Conservation (phyloP, 1,140 invertebrate species). For the Camponotus pennsylvanicus region DNA sequence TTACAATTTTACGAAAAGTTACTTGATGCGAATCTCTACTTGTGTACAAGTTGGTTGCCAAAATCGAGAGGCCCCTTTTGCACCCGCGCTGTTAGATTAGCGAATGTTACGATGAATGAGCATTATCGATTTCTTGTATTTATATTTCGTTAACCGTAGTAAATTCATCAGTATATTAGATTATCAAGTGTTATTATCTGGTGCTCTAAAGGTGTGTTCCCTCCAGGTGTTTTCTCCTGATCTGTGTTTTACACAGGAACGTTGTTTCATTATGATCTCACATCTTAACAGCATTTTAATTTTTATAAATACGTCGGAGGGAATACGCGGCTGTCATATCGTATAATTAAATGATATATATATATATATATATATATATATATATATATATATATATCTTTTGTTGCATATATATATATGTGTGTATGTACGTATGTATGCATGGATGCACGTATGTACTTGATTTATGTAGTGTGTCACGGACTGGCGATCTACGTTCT, state of each 20-base stretch:
- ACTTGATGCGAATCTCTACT: neutral
- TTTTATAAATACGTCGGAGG: constrained; percentile 15
- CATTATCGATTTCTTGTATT: constrained; percentile 75
- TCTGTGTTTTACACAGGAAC: neutral
- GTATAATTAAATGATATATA: constrained; percentile 5
- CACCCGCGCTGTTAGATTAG: constrained; percentile 60
- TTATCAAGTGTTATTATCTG: constrained; percentile 71
- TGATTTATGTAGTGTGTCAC: constrained; percentile 27
- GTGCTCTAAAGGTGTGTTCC: constrained; percentile 59
- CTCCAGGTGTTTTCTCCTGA: neutral
- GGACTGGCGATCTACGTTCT: constrained; percentile 24
- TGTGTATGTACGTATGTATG: too few relatives aligned
- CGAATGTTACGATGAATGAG: constrained; percentile 66
- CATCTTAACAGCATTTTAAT: neutral
- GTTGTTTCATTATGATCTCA: neutral
- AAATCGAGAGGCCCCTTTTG: constrained; percentile 29
- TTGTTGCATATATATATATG: neutral
- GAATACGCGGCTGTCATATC: constrained; percentile 45
- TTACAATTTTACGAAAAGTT: constrained; percentile 1
- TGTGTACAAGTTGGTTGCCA: constrained; percentile 2
- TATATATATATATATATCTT: constrained; percentile 15
- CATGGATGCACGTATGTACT: neutral
- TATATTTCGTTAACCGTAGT: constrained; percentile 71
- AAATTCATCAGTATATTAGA: constrained; percentile 65
- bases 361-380: neutral